These are phyloP conservation scores for Misgurnus anguillicaudatus DNA, from an alignment of 2,113 vertebrate species.

Conservation along the genomic window DNA sequence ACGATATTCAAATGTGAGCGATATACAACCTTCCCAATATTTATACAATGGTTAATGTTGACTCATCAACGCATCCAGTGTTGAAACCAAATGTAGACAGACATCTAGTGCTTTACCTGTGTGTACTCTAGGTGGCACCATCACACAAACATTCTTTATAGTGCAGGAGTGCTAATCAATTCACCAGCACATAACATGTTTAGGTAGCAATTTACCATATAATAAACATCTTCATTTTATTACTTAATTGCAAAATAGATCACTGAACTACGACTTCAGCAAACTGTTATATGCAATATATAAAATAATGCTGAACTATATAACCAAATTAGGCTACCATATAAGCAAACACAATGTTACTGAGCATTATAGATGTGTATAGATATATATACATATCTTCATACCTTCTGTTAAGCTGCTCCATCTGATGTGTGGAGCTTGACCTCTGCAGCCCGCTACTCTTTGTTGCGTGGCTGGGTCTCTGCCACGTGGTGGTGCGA, in stretches of 20 bases:
- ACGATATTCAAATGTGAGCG: no score
- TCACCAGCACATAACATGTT: neutral
- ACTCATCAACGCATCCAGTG: no score
- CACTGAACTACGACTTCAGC: neutral
- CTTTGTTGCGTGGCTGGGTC: constrained; percentile 82
- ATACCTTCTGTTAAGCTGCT: constrained; percentile 95
- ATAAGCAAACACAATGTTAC: neutral
- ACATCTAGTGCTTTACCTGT: neutral
- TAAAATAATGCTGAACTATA: no score
- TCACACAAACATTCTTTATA: neutral
- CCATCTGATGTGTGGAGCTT: constrained; percentile 95
- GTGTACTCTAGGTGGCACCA: constrained; percentile 51
- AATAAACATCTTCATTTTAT: neutral
- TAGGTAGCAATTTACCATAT: neutral
- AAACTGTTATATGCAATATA: no score
- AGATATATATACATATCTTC: neutral
- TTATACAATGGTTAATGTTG: no score
- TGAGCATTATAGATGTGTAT: neutral
- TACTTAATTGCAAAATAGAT: neutral
- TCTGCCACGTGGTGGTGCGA: constrained; percentile 96
- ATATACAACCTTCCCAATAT: no score
- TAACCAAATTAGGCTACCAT: no score
- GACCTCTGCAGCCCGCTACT: constrained; percentile 85
- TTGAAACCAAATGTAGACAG: neutral
- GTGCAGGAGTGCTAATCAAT: neutral